phyloP scores from a whole-genome alignment of 2,113 vertebrate genomes.

The Circaetus gallicus region DNA sequence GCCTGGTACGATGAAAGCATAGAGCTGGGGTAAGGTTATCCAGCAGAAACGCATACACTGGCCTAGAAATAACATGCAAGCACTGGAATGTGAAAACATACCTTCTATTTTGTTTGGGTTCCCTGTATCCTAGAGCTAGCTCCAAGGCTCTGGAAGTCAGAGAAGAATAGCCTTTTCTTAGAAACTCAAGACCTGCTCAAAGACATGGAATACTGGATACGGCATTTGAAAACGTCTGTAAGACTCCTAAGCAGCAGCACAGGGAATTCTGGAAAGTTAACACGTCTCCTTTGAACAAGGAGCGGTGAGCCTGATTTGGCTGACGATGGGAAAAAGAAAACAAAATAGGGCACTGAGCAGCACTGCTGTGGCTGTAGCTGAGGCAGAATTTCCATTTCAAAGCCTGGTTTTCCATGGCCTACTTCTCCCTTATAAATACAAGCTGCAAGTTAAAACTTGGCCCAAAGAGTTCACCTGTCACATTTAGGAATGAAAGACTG shows the following conservation, averaged over 20 bases:
- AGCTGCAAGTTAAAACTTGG: constrained; percentile 36
- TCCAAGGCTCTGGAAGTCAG: background rate
- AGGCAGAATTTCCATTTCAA: constrained; percentile 64
- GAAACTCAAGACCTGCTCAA: background rate
- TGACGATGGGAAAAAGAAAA: constrained; percentile 35
- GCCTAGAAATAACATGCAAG: background rate
- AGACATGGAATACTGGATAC: background rate
- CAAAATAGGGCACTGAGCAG: constrained; percentile 33
- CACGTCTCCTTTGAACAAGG: constrained; percentile 27
- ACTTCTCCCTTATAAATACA: constrained; percentile 23
- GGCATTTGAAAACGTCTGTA: background rate
- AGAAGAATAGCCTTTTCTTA: constrained; percentile 27
- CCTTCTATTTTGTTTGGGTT: background rate
- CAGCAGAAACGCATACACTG: background rate
- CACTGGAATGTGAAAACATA: background rate
- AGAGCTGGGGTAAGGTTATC: background rate
- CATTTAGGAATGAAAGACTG: background rate
- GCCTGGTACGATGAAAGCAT: background rate
- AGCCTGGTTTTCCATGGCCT: constrained; percentile 33
- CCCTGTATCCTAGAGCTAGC: background rate
- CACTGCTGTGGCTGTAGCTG: constrained; percentile 24
- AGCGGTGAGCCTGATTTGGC: background rate
- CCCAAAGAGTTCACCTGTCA: background rate
- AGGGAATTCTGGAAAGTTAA: constrained; percentile 50
- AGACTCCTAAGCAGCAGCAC: background rate